Evolutionary conservation across 2,888 invertebrate species (phyloP), one percentile per base, ranked within the genome.

Genomic region (Hydrotaea cyrtoneurina): DNA sequence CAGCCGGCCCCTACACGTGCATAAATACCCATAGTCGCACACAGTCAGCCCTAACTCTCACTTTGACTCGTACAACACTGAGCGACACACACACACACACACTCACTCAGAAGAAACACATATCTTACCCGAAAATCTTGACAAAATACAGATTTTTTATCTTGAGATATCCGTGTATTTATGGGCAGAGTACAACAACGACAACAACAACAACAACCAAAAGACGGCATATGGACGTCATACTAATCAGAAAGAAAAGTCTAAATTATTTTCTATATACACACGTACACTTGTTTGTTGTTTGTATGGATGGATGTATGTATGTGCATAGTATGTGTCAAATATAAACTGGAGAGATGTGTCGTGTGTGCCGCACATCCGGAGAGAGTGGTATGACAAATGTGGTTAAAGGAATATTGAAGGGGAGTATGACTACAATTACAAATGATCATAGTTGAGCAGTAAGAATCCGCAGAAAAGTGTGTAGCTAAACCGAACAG

Each of bases 201-300:
- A n/a, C n/a, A n/a, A n/a, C n/a, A n/a, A n/a, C n/a, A n/a, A n/a
- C n/a, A n/a, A n/a, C n/a, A n/a, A n/a, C n/a, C n/a, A 66, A 66
- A 69, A 23, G 0, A 39, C 15, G 79, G 66, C 86, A 83, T 85
- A 82, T 78, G 81, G 80, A 75, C 84, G 78, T 78, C 82, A 80
- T 85, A 85, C 74, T 82, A 77, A 82, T 74, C 53, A 59, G 75
- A 26, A 59, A 15, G 31, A 31, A 74, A 82, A 77, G 74, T 74
- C 55, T 82, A 62, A 82, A 79, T 77, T 82, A 85, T 79, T 76
- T 79, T 73, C 17, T 59, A 19, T 21, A 39, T 23, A 69, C 71
- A 62, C 69, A 66, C 57, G 72, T 31, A n/a, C 57, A 13, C 39
- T 64, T 71, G 10, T 43, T 64, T 46, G 64, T 4, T 5, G 10